phyloP scores from a whole-genome alignment of 30 jellyfish, hydroid and myxozoan genomes.

The Pelagia noctiluca region DNA sequence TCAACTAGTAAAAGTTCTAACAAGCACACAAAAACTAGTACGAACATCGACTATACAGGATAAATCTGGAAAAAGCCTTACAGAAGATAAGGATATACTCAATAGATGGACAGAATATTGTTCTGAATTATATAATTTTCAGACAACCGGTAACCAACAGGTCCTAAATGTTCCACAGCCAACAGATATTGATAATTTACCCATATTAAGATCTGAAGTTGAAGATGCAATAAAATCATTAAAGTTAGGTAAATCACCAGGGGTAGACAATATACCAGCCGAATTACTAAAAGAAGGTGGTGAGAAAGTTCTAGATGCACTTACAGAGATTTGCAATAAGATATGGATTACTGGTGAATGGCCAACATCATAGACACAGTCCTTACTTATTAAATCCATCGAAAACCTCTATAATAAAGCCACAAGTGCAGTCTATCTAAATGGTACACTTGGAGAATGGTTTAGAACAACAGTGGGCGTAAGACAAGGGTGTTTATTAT shows the following conservation, averaged over 20 bases:
- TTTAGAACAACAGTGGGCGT: too few species aligned
- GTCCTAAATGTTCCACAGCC: neutral
- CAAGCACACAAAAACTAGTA: too few species aligned
- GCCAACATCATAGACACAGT: conserved; percentile 15
- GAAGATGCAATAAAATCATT: neutral
- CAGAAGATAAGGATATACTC: conserved; percentile 8
- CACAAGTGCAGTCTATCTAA: too few species aligned
- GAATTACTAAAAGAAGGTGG: conserved; percentile 29
- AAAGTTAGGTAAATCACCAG: conserved; percentile 10
- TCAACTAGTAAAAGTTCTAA: neutral
- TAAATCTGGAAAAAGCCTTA: neutral
- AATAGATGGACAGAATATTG: conserved; percentile 34
- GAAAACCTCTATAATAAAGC: too few species aligned
- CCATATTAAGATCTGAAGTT: conserved; percentile 4
- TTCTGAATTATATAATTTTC: neutral
- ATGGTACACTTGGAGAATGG: too few species aligned
- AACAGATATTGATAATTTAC: neutral
- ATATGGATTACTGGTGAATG: conserved; percentile 26
- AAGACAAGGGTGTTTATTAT: too few species aligned
- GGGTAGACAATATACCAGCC: conserved; percentile 34
- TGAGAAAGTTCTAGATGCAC: neutral
- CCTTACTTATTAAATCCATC: neutral
- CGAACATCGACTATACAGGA: neutral
- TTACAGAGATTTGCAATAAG: neutral
- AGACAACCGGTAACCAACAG: neutral